Base-by-base conservation (phyloP, 2,113 vertebrate genomes). In the Sapayoa aenigma region DNA sequence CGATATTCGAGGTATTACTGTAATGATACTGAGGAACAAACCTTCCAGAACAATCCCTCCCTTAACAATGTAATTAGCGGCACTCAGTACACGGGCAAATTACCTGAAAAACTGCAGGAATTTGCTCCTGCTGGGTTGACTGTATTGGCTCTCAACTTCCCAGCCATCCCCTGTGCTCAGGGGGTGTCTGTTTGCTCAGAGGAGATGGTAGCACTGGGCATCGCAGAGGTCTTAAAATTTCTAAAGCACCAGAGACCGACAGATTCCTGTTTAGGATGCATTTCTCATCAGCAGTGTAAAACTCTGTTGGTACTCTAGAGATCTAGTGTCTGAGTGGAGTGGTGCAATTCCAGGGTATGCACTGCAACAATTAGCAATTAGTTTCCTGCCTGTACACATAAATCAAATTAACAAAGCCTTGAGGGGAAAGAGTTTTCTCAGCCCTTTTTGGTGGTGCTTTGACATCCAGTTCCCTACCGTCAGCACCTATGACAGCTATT, bases 391-490 rank as follows among this genome's bases (percentile, higher is more conserved):
- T 95, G 73, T 76, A 52, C 84, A 87, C 88, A 83, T 95, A 93
- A 95, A 96, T 96, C 94, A 95, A 93, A 96, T 95, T 93, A 89
- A 88, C 84, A 71, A 94, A 94, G 81, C 77, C 94, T 88, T 58
- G 2, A 69, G 86, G 83, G 89, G 68, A 56, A 81, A 60, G 80
- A 60, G 37, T 76, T 95, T 93, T 89, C 86, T 68, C 55, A 55
- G 47, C 42, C 82, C 35, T 91, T 49, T 94, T 82, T 93, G 87
- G 74, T 85, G 71, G 44, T 93, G 76, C 89, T 91, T 85, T 87
- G 84, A 65, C 72, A 46, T 50, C 58, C 67, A 80, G 69, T 76
- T 93, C 95, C 96, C 69, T 69, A 2, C 91, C 84, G 81, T 87
- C 91, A 96, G 83, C 90, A 92, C 86, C 88, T 85, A 58, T 77